phyloP scores from a whole-genome alignment of 53 echinoderm and acorn worm genomes.

The Echinarachnius parma region DNA sequence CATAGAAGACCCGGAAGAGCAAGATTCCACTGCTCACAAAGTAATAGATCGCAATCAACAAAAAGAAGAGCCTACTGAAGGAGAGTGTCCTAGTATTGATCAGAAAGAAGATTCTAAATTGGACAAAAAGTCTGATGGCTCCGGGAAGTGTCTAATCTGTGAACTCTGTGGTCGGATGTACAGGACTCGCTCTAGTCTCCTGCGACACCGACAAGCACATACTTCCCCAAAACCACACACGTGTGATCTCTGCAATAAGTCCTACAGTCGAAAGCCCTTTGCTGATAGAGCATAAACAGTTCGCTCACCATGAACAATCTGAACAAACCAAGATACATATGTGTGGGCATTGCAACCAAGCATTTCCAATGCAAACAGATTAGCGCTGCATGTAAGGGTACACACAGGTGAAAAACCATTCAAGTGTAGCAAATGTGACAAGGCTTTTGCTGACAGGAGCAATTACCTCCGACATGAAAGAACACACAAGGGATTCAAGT shows the following conservation, averaged over 20 bases:
- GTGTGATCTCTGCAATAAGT: constrained; percentile 15
- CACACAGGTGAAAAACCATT: constrained; percentile 22
- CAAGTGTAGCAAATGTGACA: constrained; percentile 10
- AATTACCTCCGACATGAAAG: constrained; percentile 12
- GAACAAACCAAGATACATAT: background rate
- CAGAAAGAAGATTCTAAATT: too few species aligned
- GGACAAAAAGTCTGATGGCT: too few species aligned
- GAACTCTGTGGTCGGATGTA: constrained; percentile 39
- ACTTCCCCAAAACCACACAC: constrained; percentile 7
- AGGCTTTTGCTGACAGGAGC: constrained; percentile 16
- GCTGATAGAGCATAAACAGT: constrained; percentile 21
- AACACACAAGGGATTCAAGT: background rate
- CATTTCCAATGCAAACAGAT: constrained; percentile 9
- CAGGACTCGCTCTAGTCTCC: constrained; percentile 6
- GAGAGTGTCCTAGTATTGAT: too few species aligned
- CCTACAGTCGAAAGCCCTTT: constrained; percentile 26
- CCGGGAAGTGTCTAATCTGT: constrained; percentile 10
- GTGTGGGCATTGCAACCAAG: constrained; percentile 6
- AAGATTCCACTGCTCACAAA: too few species aligned
- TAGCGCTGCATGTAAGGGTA: constrained; percentile 5
- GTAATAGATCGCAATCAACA: too few species aligned
- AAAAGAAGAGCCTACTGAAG: too few species aligned
- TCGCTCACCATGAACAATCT: background rate
- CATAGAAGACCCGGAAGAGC: too few species aligned
- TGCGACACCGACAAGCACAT: constrained; percentile 21